Percentiles rank a stretch among this genome's conserved stretches.
Evolutionary conservation across 2,113 vertebrate genomes (phyloP).

Genomic region (Pontoporia blainvillei): DNA sequence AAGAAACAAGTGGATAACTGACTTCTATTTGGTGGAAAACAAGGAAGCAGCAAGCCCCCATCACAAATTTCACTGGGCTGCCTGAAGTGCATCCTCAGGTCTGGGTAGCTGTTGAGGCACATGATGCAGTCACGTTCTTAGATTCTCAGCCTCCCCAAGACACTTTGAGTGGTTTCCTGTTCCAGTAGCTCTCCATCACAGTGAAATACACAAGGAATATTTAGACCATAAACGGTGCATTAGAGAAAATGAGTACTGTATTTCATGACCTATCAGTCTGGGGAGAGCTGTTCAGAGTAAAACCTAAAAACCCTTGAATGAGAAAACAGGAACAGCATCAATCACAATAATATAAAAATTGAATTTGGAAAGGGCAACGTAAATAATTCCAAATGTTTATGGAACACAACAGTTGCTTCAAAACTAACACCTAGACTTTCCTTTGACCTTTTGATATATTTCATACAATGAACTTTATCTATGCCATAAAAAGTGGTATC

Average conservation of each 20-base stretch:
- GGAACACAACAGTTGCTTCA: neutral
- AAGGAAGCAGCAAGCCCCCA: fast-evolving
- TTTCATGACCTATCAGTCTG: neutral
- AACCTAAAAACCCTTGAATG: neutral
- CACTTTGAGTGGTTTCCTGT: fast-evolving
- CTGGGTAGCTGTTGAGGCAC: fast-evolving
- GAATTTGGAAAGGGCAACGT: neutral
- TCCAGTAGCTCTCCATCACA: fast-evolving
- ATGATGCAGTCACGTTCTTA: fast-evolving
- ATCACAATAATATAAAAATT: conserved; percentile 11
- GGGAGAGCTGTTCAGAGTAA: neutral
- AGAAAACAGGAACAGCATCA: neutral
- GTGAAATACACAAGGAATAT: neutral
- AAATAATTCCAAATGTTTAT: neutral
- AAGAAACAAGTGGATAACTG: neutral
- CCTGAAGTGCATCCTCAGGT: fast-evolving
- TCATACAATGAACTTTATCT: neutral
- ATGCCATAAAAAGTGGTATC: neutral
- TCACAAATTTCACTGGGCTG: neutral
- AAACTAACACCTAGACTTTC: neutral
- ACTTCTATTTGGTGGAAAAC: neutral
- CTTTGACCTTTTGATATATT: neutral
- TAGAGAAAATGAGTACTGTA: neutral
- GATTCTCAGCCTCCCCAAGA: neutral
- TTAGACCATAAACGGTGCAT: neutral